Evolutionary conservation across 2,888 invertebrate genomes (phyloP).

Genomic region (Drosophila meridiana): DNA sequence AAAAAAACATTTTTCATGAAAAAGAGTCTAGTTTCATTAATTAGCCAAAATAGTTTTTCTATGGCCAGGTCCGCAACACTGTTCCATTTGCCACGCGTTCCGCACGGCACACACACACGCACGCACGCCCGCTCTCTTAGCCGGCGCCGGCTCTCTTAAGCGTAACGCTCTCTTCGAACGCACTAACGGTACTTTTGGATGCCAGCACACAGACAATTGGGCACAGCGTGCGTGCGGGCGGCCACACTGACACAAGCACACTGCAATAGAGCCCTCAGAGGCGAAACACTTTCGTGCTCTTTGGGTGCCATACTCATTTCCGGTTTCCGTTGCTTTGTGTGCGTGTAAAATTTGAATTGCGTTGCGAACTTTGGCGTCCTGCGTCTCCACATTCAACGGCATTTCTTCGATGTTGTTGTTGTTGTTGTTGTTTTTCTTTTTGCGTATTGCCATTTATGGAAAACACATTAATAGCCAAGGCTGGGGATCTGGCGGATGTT

Average conservation of each 20-base stretch:
- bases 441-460: slow-evolving; percentile 72
- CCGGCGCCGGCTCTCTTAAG: slow-evolving; percentile 46
- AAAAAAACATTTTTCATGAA: slow-evolving; percentile 27
- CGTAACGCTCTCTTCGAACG: slow-evolving; percentile 27
- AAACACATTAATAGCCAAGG: slow-evolving; percentile 71
- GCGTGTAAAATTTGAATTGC: slow-evolving; percentile 79
- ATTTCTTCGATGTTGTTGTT: slow-evolving; percentile 12
- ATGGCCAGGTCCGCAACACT: slow-evolving; percentile 45
- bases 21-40: slow-evolving; percentile 37
- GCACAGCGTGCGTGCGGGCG: slow-evolving; percentile 22
- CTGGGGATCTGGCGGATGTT: slow-evolving; percentile 62
- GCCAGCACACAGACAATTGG: slow-evolving; percentile 22
- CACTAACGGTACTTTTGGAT: slow-evolving; percentile 30
- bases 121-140: slow-evolving; percentile 27
- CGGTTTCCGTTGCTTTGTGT: slow-evolving; percentile 82
- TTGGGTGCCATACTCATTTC: slow-evolving; percentile 81
- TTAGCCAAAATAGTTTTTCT: slow-evolving; percentile 55
- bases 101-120: slow-evolving; percentile 7
- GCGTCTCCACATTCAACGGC: slow-evolving; percentile 21
- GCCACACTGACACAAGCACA: slow-evolving; percentile 22
- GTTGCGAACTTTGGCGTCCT: slow-evolving; percentile 62
- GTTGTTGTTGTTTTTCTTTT: background rate
- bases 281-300: slow-evolving; percentile 49
- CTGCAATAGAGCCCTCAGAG: slow-evolving; percentile 37
- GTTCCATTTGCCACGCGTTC: slow-evolving; percentile 64